Base-by-base conservation (phyloP, 2,797 vertebrate genomes). In the Mus spretus region DNA sequence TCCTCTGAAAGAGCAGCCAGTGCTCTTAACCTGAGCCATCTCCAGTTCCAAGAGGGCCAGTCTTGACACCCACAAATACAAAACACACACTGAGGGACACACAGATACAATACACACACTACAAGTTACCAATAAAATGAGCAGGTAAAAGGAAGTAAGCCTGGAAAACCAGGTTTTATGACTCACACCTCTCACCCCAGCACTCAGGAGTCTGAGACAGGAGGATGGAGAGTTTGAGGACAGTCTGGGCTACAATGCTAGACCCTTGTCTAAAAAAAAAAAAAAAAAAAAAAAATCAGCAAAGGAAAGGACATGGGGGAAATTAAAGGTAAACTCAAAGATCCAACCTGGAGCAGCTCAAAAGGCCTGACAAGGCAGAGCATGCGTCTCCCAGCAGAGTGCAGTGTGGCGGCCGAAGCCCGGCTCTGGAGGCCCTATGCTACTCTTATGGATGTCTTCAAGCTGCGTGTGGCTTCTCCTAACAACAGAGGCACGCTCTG, bases 351-450 rank as follows among this genome's bases (percentile, higher is more conserved):
- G 55, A 61, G 61, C 8, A 63, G 4, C 26, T 70, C 44, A 14
- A 40, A 40, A 12, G 34, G 37, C 14, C 55, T 50, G 13, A 8
- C 31, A 2, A 15, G 10, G 15, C 1, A 47, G 24, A 28, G 70
- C 20, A 24, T 1, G 26, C 26, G 79, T 12, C 11, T 63, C 44
- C 28, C 19, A 40, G 19, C 57, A 28, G 20, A 17, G n/a, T 17
- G 8, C 3, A 28, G 24, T 31, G 57, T 70, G 37, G 57, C 0
- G 3, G 31, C 11, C 19, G 0, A 9, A 10, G 57, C 4, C 22
- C 65, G 63, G 53, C 22, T n/a, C 12, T 6, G 11, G 3, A 53
- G 2, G 9, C 4, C 28, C 81, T 3, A 22, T 0, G 9, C 17
- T 63, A 31, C 59, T 63, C 77, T 37, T 0, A 55, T 57, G 14